A percentile compares a stretch with the other conserved stretches of the same genome.
Evolutionary conservation across 1,140 invertebrate species (phyloP).

Genomic region (Lordiphosa stackelbergi): DNA sequence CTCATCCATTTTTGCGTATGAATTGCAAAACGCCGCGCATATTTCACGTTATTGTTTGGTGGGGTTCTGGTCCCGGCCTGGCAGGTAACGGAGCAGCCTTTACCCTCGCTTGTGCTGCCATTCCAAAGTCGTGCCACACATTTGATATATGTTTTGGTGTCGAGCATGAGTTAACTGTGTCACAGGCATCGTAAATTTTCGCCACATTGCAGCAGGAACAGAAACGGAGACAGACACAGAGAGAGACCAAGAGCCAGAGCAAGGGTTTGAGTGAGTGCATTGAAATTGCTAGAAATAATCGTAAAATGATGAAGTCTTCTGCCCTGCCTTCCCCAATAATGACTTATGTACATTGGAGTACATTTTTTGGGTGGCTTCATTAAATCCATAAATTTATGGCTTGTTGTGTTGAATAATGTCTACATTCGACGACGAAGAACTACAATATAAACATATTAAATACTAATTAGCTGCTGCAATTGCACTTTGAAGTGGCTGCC

Average conservation of each 20-base stretch:
- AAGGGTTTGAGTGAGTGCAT: slow-evolving; percentile 45
- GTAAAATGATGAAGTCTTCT: slow-evolving; percentile 74
- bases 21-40: slow-evolving; percentile 75
- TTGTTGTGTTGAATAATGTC: slow-evolving; percentile 51
- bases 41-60: slow-evolving; percentile 74
- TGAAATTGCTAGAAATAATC: slow-evolving; percentile 75
- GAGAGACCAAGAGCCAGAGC: slow-evolving; percentile 1
- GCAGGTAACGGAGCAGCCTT: slow-evolving; percentile 35
- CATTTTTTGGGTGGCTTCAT: slow-evolving; percentile 54
- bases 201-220: slow-evolving; percentile 44
- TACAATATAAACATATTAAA: slow-evolving; percentile 30
- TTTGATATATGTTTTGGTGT: slow-evolving; percentile 75
- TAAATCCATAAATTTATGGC: slow-evolving; percentile 51
- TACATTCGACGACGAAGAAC: slow-evolving; percentile 18
- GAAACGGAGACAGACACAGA: background rate
- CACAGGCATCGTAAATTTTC: slow-evolving; percentile 75
- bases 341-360: slow-evolving; percentile 50
- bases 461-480: slow-evolving; percentile 67
- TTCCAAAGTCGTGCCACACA: slow-evolving; percentile 71
- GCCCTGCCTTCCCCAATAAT: slow-evolving; percentile 49
- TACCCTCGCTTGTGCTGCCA: slow-evolving; percentile 26
- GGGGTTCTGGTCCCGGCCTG: slow-evolving; percentile 12
- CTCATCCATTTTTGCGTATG: slow-evolving; percentile 74
- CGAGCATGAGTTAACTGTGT: slow-evolving; percentile 75
- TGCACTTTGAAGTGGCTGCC: slow-evolving; percentile 65